phyloP scores from a whole-genome alignment of 2,113 vertebrate genomes.

The Hypanus sabinus region DNA sequence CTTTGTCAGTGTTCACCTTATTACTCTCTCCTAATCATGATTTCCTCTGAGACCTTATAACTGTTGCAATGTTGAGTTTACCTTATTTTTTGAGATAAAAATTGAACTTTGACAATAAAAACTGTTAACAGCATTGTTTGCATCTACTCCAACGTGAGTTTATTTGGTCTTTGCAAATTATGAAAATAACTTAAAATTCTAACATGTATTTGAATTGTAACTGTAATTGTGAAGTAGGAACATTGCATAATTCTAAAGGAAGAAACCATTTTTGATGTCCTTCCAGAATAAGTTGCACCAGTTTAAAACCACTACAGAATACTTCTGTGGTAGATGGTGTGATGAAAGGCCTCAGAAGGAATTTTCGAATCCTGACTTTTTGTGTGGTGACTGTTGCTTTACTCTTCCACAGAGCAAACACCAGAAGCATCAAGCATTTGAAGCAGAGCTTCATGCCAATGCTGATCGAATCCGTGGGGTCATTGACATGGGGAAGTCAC shows the following conservation, averaged over 20 bases:
- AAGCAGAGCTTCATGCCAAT: slow-evolving; percentile 92
- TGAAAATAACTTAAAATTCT: neutral
- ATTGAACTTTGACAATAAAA: neutral
- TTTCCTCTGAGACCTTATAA: neutral
- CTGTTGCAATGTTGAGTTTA: neutral
- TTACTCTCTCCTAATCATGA: neutral
- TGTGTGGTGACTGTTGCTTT: neutral
- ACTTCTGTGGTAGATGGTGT: neutral
- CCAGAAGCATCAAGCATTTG: slow-evolving; percentile 97
- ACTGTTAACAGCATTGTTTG: neutral
- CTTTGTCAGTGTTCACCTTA: slow-evolving; percentile 13
- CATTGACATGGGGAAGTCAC: slow-evolving; percentile 87
- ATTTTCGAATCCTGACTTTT: neutral
- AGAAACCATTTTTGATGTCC: neutral
- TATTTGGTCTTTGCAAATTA: neutral
- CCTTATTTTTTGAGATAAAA: neutral
- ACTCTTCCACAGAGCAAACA: slow-evolving; percentile 78
- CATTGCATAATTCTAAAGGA: neutral
- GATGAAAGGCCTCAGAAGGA: slow-evolving; percentile 6
- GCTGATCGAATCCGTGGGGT: slow-evolving; percentile 90
- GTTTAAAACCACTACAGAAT: neutral
- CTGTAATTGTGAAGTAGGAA: neutral
- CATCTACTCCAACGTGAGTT: neutral
- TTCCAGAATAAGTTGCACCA: neutral
- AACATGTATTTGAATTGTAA: neutral